Evolutionary conservation across 2,888 invertebrate species (phyloP), one percentile per base, ranked within the genome.

Genomic region (Euclidia mi): DNA sequence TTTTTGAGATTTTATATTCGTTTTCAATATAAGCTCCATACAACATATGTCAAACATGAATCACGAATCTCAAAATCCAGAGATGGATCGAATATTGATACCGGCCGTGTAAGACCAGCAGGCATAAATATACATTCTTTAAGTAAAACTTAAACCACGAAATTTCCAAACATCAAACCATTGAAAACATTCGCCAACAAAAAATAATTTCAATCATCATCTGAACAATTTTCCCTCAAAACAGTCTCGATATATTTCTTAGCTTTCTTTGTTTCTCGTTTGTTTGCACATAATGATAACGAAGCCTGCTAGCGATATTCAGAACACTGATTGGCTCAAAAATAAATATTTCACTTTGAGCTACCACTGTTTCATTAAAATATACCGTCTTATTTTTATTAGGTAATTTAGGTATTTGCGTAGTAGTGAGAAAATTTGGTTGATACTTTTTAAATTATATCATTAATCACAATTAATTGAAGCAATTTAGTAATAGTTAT

Each of bases 341-440:
- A 45, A 25, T n/a, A 37, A 35, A 42, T 25, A 10, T 40, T 49
- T 34, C 6, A 3, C 32, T 41, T 25, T 48, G 38, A 40, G 38
- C 15, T n/a, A 37, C 3, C 14, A 37, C 3, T 3, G 17, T 11
- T 46, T 47, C 28, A 47, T 38, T 38, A 38, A 18, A 29, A 12
- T 12, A 10, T 38, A 11, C 37, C 37, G 29, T 4, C 18, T 38
- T 38, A 47, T 29, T 47, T 7, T 25, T 3, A 25, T 25, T 3
- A 25, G 20, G 20, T 25, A 6, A 25, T 25, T 25, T 25, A 25
- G 7, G 2, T 6, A 25, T 25, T 25, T 25, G 6, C n/a, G n/a
- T n/a, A n/a, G n/a, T n/a, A n/a, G n/a, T n/a, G n/a, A n/a, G n/a
- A n/a, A n/a, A n/a, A n/a, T n/a, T n/a, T n/a, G n/a, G n/a, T n/a